These are phyloP conservation scores for Vulpes ferrilata DNA, from an alignment of 2,113 vertebrate species.

Conservation along the genomic window DNA sequence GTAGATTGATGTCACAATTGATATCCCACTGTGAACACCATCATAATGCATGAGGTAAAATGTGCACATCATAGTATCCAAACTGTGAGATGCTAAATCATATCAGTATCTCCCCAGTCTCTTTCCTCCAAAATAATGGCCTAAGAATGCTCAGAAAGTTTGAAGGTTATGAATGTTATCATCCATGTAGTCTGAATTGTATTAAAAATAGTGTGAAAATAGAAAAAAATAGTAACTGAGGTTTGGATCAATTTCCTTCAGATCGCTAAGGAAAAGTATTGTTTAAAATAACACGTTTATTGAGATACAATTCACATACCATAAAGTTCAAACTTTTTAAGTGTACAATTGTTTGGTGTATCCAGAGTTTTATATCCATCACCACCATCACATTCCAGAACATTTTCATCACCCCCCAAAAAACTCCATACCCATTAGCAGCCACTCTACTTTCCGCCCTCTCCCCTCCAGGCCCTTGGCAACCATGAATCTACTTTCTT, in stretches of 20 bases:
- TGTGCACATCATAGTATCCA: neutral
- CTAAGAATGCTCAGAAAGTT: neutral
- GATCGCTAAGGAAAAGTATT: constrained; percentile 1
- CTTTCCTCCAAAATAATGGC: neutral
- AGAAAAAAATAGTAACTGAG: neutral
- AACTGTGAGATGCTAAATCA: neutral
- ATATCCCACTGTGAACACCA: neutral
- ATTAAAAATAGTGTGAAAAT: neutral
- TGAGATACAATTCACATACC: neutral
- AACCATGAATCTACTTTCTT: neutral
- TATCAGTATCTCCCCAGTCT: neutral
- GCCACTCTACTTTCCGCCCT: neutral
- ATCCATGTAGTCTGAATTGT: constrained; percentile 34
- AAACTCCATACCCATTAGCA: neutral
- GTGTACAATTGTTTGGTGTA: neutral
- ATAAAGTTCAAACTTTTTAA: neutral
- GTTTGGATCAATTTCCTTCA: constrained; percentile 4
- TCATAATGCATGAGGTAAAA: constrained; percentile 21
- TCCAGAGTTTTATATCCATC: neutral
- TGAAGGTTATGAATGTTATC: neutral
- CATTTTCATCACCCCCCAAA: neutral
- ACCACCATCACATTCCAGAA: neutral
- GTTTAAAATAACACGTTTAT: neutral
- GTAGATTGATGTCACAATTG: constrained; percentile 55
- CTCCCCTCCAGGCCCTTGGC: too few species aligned